Evolutionary conservation across 1,140 invertebrate species (phyloP), one percentile per base, ranked within the genome.

Genomic region (Diorhabda sublineata): DNA sequence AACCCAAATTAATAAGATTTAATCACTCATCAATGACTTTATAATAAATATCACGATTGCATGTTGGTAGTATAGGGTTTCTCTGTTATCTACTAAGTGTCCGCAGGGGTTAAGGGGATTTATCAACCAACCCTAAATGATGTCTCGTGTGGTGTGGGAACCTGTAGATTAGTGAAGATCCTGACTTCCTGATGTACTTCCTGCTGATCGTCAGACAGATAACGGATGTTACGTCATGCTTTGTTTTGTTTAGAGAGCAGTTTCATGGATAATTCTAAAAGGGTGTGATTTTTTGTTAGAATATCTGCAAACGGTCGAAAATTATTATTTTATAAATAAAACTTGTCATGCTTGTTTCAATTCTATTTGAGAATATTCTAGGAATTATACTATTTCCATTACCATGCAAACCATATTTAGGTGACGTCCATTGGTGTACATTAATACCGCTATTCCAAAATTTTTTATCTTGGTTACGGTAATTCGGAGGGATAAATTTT

Each of bases 111-210:
- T 65, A 26, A 26, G 47, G 64, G 42, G 64, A 7, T 45, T 56
- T 5, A 45, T 45, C 58, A 67, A 67, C 66, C 66, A 67, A 60
- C 66, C 66, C 70, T 66, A 58, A 69, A 73, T 73, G 64, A 68
- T 52, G 47, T 52, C 47, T 52, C 47, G 47, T 52, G 47, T 3
- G 47, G 69, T 73, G 71, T 73, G 71, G 71, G 71, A 73, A 73
- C 71, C 71, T 73, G 71, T 73, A 68, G 71, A 73, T 73, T 73
- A 73, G 71, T 70, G 71, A 70, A 70, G 71, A 73, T 73, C 69
- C 67, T 69, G 67, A 73, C 71, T 73, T 73, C 71, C 71, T 69
- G 59, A 59, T 58, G 68, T 70, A 70, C 66, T 56, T 66, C 68
- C 60, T 47, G 67, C 47, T 52, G 47, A 52, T 52, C n/a, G n/a